Evolutionary conservation across 2,113 vertebrate species (phyloP), one percentile per base, ranked within the genome.

Genomic region (Corythoichthys haematopterus): DNA sequence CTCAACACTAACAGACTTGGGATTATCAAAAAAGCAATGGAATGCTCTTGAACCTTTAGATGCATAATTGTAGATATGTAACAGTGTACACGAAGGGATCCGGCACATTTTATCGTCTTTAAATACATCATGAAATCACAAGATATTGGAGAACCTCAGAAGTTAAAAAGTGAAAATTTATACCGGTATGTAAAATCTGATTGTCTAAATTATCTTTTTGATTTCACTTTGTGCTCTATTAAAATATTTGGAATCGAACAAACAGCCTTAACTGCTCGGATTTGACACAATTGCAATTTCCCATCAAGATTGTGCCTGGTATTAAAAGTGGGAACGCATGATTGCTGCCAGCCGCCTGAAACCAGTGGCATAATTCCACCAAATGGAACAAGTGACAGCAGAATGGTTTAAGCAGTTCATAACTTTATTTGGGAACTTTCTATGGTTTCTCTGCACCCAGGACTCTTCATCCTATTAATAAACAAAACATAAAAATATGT

Each of bases 21-120:
- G 83, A 79, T 90, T 85, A 85, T 77, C 69, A 71, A 70, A 72
- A 88, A 87, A 81, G 69, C 65, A 38, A 8, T 43, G 82, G 83
- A 88, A 88, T 89, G 86, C 78, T 72, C 70, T 72, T 83, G 72
- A 84, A 88, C 72, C 79, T 65, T 66, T 45, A 57, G 50, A 45
- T 46, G 37, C 20, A 70, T 64, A 75, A 63, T 62, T 64, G 64
- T 57, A 71, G 33, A 37, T 80, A 62, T 38, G 45, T 69, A 64
- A 16, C 47, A 51, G 53, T n/a, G n/a, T 6, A 37, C 15, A 16
- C 3, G 20, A 36, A 52, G 48, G 11, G 12, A 47, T 47, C 20
- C 43, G 47, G 33, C 61, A 43, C 13, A 4, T 47, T 28, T n/a
- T 8, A 62, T 45, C 12, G 43, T 62, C 10, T n/a, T 62, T 20